phyloP scores from a whole-genome alignment of 2,888 invertebrate genomes.

The Macaria liturata region DNA sequence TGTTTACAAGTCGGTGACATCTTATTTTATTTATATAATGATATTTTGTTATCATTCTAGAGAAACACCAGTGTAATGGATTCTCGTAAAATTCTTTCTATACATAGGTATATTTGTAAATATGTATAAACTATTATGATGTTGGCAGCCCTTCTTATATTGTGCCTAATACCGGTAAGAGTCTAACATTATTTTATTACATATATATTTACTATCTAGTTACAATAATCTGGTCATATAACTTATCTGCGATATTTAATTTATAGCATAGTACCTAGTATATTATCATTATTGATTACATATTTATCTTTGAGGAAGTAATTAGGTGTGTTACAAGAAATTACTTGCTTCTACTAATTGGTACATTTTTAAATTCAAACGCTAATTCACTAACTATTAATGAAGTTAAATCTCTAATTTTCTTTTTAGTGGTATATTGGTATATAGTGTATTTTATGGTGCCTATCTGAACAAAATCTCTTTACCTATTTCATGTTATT shows the following conservation, averaged over 20 bases:
- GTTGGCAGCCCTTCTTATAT: conserved; percentile 25
- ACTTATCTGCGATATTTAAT: conserved; percentile 3
- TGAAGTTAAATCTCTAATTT: not conserved
- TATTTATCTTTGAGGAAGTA: not conserved
- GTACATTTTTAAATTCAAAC: too few species aligned
- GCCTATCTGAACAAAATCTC: too few species aligned
- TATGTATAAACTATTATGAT: not conserved
- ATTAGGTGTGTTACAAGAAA: not conserved
- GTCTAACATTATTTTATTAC: conserved; percentile 20
- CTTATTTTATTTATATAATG: conserved; percentile 7
- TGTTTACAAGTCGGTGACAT: conserved; percentile 13
- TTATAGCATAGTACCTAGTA: not conserved
- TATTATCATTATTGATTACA: conserved; percentile 6
- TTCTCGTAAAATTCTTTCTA: not conserved
- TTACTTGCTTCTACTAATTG: too few species aligned
- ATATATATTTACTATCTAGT: not conserved
- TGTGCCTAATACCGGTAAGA: conserved; percentile 29
- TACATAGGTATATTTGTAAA: not conserved
- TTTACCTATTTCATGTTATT: conserved; percentile 7
- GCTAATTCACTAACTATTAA: too few species aligned
- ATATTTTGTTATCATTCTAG: conserved; percentile 5
- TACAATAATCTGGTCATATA: conserved; percentile 1
- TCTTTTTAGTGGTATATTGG: not conserved
- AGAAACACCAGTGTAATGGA: conserved; percentile 4
- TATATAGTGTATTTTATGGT: too few species aligned